phyloP scores from a whole-genome alignment of 2,797 vertebrate genomes.

The Galaxias olidus region DNA sequence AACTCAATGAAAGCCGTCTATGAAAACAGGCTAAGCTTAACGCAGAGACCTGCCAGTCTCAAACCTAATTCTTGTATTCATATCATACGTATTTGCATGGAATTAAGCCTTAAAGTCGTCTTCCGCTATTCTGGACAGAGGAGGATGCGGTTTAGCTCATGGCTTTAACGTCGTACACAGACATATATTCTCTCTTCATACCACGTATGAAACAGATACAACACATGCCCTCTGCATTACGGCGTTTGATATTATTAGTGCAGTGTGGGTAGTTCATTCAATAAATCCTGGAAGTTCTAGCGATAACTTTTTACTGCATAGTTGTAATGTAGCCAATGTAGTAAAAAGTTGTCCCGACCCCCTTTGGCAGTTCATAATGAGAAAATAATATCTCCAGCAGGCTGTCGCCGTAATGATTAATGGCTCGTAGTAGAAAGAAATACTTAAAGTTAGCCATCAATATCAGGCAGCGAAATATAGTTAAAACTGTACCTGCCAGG shows the following conservation, averaged over 20 bases:
- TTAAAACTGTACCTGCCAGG: slow-evolving; percentile 18
- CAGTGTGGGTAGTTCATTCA: slow-evolving; percentile 10
- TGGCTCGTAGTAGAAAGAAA: slow-evolving; percentile 28
- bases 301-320: slow-evolving; percentile 51
- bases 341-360: slow-evolving; percentile 33
- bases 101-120: background rate
- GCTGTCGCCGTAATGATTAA: slow-evolving; percentile 31
- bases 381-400: slow-evolving; percentile 22
- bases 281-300: slow-evolving; percentile 34
- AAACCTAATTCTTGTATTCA: background rate
- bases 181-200: slow-evolving; percentile 27
- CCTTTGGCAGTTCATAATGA: slow-evolving; percentile 24
- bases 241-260: slow-evolving; percentile 21
- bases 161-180: slow-evolving; percentile 24
- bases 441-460: slow-evolving; percentile 22
- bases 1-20: background rate
- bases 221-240: slow-evolving; percentile 22
- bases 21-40: slow-evolving; percentile 11
- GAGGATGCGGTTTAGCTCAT: background rate
- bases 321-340: slow-evolving; percentile 41
- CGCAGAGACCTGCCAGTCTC: slow-evolving; percentile 3
- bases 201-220: slow-evolving; percentile 14
- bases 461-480: slow-evolving; percentile 24
- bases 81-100: slow-evolving; percentile 4
- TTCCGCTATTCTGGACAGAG: slow-evolving; percentile 1